phyloP scores from a whole-genome alignment of 2,797 vertebrate genomes.

The Falco rusticolus region DNA sequence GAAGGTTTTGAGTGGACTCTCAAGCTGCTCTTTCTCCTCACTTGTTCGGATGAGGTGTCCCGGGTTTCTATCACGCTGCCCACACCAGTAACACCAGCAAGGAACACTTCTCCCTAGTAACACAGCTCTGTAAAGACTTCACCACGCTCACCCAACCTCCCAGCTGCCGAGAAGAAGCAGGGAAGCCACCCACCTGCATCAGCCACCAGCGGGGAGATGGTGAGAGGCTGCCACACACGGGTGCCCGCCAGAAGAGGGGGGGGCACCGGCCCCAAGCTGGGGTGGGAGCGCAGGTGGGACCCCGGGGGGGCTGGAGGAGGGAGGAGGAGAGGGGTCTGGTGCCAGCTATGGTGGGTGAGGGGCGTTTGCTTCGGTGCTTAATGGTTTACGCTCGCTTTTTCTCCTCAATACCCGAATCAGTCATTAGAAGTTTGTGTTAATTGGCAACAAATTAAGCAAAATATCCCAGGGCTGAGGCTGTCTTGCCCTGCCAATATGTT shows the following conservation, averaged over 20 bases:
- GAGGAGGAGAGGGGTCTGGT: rapidly evolving
- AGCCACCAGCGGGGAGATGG: neutral
- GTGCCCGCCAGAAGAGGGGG: too few species aligned
- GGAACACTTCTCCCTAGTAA: neutral
- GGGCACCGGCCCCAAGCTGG: neutral
- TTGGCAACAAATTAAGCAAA: slow-evolving; percentile 12
- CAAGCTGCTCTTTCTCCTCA: neutral
- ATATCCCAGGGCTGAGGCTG: neutral
- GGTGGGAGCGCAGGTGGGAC: too few species aligned
- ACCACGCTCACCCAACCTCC: neutral
- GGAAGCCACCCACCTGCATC: neutral
- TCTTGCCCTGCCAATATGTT: rapidly evolving
- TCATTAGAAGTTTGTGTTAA: slow-evolving; percentile 4
- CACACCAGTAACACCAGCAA: neutral
- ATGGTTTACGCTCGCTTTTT: neutral
- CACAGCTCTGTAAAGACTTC: neutral
- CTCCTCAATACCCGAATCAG: neutral
- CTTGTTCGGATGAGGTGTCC: neutral
- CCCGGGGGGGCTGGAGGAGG: rapidly evolving
- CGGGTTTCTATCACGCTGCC: neutral
- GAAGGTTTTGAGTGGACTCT: neutral
- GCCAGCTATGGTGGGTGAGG: rapidly evolving
- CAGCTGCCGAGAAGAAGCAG: neutral
- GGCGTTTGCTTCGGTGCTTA: neutral
- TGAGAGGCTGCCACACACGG: neutral